Percentiles rank a stretch among this genome's conserved stretches.
Conservation (phyloP, 2,888 invertebrate species). For the Synergus laeviventris region DNA sequence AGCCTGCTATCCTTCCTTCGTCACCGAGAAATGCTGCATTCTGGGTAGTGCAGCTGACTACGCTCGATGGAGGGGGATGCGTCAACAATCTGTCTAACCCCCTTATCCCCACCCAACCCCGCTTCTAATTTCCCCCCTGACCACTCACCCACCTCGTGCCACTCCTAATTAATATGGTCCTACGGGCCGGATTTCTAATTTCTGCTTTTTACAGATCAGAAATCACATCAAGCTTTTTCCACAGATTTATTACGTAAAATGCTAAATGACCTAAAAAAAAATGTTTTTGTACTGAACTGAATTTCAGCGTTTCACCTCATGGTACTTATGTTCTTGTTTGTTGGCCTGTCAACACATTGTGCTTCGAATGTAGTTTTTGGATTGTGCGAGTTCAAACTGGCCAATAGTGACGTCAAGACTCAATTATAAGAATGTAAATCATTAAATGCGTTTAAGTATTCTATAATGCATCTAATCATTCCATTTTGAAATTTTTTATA, state of each 20-base stretch:
- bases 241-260: constrained; percentile 24
- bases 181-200: constrained; percentile 27
- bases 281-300: constrained; percentile 2
- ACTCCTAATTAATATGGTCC: constrained; percentile 27
- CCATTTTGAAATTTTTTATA: neutral
- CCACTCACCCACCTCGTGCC: constrained; percentile 1
- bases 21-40: constrained; percentile 50
- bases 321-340: neutral
- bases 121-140: constrained; percentile 11
- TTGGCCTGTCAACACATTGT: neutral
- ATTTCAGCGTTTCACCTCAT: neutral
- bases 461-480: too few species aligned
- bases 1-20: constrained; percentile 45
- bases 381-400: neutral
- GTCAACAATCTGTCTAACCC: constrained; percentile 37
- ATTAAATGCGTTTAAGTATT: too few species aligned
- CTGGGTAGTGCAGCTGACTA: constrained; percentile 56
- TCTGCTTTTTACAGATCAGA: neutral
- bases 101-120: neutral
- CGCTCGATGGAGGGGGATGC: constrained; percentile 41
- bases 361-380: neutral
- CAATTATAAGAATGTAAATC: neutral
- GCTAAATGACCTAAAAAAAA: neutral
- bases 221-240: neutral
- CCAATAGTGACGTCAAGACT: neutral